phyloP scores from a whole-genome alignment of 2,797 vertebrate species.

The Syngnathus rostellatus region DNA sequence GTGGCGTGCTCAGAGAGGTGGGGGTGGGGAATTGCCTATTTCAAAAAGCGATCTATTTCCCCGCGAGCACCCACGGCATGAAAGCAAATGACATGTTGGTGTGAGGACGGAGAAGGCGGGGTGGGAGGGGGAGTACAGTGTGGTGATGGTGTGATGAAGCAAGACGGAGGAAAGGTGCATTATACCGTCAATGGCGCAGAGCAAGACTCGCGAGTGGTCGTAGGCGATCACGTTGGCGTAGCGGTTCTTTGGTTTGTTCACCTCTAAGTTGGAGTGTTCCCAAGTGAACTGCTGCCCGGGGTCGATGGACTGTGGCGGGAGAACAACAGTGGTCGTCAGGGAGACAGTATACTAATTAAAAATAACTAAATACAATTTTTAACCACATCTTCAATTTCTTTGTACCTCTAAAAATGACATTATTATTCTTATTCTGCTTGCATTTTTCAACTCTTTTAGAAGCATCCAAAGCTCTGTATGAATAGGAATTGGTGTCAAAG shows the following conservation, averaged over 20 bases:
- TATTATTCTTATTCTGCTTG: no score
- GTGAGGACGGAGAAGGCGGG: background rate
- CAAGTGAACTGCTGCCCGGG: slow-evolving; percentile 98
- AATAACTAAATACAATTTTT: no score
- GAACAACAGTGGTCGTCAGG: slow-evolving; percentile 9
- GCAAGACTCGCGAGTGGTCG: slow-evolving; percentile 92
- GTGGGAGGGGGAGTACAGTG: slow-evolving; percentile 11
- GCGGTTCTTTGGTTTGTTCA: slow-evolving; percentile 99
- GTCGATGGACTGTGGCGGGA: slow-evolving; percentile 84
- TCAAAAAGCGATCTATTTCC: slow-evolving; percentile 14
- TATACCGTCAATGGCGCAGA: slow-evolving; percentile 93
- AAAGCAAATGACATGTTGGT: slow-evolving; percentile 17
- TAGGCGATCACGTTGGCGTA: slow-evolving; percentile 99
- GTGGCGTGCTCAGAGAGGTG: slow-evolving; percentile 13
- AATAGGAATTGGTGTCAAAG: no score
- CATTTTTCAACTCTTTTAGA: no score
- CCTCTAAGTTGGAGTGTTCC: slow-evolving; percentile 98
- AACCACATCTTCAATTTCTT: no score
- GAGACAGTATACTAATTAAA: background rate
- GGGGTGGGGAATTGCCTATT: slow-evolving; percentile 7
- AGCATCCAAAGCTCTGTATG: no score
- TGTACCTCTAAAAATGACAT: no score
- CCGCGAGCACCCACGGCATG: slow-evolving; percentile 14
- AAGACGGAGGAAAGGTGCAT: slow-evolving; percentile 19
- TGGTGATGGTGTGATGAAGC: slow-evolving; percentile 14